phyloP scores from a whole-genome alignment of 2,113 vertebrate species.

The Anarrhichthys ocellatus region DNA sequence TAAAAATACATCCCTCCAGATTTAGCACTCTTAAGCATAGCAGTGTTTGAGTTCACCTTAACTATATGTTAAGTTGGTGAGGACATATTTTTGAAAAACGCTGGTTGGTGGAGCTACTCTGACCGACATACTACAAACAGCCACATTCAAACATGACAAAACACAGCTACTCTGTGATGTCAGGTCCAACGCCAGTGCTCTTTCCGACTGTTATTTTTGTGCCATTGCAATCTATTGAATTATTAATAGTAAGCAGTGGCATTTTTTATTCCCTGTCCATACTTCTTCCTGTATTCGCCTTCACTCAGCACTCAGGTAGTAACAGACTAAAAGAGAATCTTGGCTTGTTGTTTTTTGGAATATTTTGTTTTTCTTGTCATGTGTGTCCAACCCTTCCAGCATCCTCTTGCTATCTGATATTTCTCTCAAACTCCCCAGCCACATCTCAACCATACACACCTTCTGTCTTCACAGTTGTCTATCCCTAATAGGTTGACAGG shows the following conservation, averaged over 20 bases:
- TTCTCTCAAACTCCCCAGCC: slow-evolving; percentile 52
- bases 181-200: slow-evolving; percentile 40
- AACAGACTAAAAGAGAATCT: slow-evolving; percentile 46
- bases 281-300: slow-evolving; percentile 49
- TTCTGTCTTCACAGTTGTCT: slow-evolving; percentile 76
- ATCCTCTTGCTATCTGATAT: slow-evolving; percentile 37
- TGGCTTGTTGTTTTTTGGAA: slow-evolving; percentile 25
- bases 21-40: neutral
- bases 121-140: slow-evolving; percentile 36
- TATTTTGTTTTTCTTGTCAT: slow-evolving; percentile 46
- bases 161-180: slow-evolving; percentile 55
- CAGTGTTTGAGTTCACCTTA: slow-evolving; percentile 8
- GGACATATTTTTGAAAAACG: neutral
- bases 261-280: slow-evolving; percentile 68
- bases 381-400: slow-evolving; percentile 48
- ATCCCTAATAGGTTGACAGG: slow-evolving; percentile 77
- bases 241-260: slow-evolving; percentile 74
- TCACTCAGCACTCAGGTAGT: slow-evolving; percentile 64
- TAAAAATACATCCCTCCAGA: neutral
- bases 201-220: slow-evolving; percentile 74
- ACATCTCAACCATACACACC: slow-evolving; percentile 62
- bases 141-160: slow-evolving; percentile 55
- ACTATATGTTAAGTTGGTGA: slow-evolving; percentile 22
- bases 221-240: slow-evolving; percentile 75
- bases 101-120: slow-evolving; percentile 41